Percentiles rank a stretch among this genome's conserved stretches.
Evolutionary conservation across 2,113 vertebrate species (phyloP).

Genomic region (Rhea pennata): DNA sequence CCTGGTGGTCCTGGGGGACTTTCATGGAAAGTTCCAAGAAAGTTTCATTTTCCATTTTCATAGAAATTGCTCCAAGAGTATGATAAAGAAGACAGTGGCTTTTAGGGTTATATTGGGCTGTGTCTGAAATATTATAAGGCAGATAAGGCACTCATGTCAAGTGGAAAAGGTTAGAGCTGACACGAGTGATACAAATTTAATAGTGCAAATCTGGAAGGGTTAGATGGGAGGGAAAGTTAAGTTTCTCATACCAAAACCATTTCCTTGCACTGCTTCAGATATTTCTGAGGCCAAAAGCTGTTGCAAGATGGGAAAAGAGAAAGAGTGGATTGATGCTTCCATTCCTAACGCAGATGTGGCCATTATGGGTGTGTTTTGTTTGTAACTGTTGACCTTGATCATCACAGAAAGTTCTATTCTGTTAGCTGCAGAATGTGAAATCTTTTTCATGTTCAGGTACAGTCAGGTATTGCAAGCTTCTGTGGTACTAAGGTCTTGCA

Average conservation of each 20-base stretch:
- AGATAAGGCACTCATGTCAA: background rate
- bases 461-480: background rate
- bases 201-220: background rate
- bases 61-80: background rate
- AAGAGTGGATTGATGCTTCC: background rate
- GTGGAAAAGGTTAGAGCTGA: background rate
- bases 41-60: no score
- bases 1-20: rapidly evolving
- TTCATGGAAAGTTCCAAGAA: background rate
- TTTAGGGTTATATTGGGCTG: background rate
- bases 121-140: background rate
- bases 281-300: background rate
- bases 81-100: background rate
- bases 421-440: background rate
- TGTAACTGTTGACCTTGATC: background rate
- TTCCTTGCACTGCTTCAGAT: background rate
- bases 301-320: background rate
- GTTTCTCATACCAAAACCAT: background rate
- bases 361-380: background rate
- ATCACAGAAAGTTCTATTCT: background rate
- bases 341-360: background rate
- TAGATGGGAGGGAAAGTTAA: background rate
- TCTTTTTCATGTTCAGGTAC: background rate
- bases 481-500: background rate
- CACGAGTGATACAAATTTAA: background rate